Base-by-base conservation (phyloP, 2,113 vertebrate genomes). In the Ammodytes marinus region DNA sequence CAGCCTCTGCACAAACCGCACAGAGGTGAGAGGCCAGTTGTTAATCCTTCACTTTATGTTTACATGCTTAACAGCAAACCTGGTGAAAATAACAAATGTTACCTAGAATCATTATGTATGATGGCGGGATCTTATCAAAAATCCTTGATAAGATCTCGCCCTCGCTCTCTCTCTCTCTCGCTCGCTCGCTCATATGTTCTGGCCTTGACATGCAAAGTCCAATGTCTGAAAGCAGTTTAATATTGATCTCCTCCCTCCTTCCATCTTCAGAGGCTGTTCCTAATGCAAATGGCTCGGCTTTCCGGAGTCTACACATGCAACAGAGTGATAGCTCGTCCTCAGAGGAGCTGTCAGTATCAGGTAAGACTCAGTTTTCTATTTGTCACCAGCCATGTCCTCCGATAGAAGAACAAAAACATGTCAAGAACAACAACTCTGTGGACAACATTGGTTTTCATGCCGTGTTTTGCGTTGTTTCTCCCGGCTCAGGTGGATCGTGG, bases 331-430 rank as follows among this genome's bases (percentile, higher is more conserved):
- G 86, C 69, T 92, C 88, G 3, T 91, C 92, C 40, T 83, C 83
- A 11, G 92, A 95, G 67, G 93, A 94, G 50, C 69, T 91, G 73
- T 90, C 93, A 0, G 86, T 80, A 73, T 90, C 93, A 61, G 93
- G 95, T 95, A 88, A 55, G 0, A 2, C 12, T 69, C 14, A 14
- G 19, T 12, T 39, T 57, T n/a, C 50, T 11, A 35, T 15, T 64
- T 64, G 12, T 42, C 42, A 6, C 6, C 13, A 17, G 17, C 37
- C 0, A 39, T 49, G 2, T 27, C 64, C 15, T 68, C 27, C 27
- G 27, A 27, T 27, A 27, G 27, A 27, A 27, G 27, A 27, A 27
- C 1, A 2, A 27, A 27, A 27, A 27, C 27, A 27, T 27, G 27
- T 27, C 27, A 27, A n/a, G n/a, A n/a, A 27, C 27, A 27, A 27